These are phyloP conservation scores for Liparis tanakae DNA, from an alignment of 2,797 vertebrate species.

Conservation along the genomic window DNA sequence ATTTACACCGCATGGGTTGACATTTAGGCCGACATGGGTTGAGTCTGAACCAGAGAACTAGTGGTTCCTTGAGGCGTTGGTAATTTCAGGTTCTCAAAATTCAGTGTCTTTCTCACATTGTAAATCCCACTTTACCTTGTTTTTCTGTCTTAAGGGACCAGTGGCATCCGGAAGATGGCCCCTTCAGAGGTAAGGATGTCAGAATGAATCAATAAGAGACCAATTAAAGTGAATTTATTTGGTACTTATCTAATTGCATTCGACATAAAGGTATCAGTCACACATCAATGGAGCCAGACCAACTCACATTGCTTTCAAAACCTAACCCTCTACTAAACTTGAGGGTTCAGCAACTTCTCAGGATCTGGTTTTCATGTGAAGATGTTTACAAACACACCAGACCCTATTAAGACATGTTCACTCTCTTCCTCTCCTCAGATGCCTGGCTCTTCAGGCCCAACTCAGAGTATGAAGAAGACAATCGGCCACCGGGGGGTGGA, in stretches of 20 bases:
- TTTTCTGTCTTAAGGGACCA: constrained; percentile 75
- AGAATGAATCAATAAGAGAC: neutral
- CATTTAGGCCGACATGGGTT: neutral
- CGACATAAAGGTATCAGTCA: neutral
- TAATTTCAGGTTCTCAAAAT: neutral
- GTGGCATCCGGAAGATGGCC: constrained; percentile 82
- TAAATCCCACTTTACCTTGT: constrained; percentile 22
- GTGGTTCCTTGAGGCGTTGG: neutral
- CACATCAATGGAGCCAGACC: neutral
- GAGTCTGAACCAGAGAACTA: neutral
- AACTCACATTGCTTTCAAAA: neutral
- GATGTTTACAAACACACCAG: constrained; percentile 18
- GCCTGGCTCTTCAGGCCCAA: constrained; percentile 82
- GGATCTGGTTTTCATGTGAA: constrained; percentile 18
- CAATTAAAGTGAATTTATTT: neutral
- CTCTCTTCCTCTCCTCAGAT: constrained; percentile 73
- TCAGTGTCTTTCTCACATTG: neutral
- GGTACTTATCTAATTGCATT: neutral
- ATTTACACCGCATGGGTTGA: constrained; percentile 18
- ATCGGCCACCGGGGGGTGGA: constrained; percentile 95
- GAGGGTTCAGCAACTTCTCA: constrained; percentile 13
- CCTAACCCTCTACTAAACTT: neutral
- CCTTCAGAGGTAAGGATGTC: constrained; percentile 80
- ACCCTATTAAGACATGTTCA: constrained; percentile 7
- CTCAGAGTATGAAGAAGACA: constrained; percentile 92